A percentile compares a stretch with the other conserved stretches of the same genome.
Conservation (phyloP, 1,140 invertebrate genomes). For the Drosophila guanche region DNA sequence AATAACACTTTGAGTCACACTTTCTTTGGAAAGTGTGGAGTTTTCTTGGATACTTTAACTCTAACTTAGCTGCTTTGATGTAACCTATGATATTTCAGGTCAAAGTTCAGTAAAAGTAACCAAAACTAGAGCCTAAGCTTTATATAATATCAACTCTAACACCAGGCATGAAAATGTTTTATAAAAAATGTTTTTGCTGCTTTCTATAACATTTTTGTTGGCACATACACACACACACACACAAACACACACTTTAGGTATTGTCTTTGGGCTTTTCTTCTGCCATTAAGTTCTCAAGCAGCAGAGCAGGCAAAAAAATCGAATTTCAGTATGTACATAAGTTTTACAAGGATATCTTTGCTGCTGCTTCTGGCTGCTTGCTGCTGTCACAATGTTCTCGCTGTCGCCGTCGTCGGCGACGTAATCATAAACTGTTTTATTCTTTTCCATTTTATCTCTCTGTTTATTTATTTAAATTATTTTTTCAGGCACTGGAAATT, state of each 20-base stretch:
- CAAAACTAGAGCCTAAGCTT: too few relatives aligned
- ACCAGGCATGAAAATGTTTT: too few relatives aligned
- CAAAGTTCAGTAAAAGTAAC: too few relatives aligned
- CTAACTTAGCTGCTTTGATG: too few relatives aligned
- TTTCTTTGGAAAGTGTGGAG: too few relatives aligned
- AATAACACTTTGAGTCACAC: too few relatives aligned
- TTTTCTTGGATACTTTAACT: background rate
- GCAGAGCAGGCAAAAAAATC: slow-evolving; percentile 57
- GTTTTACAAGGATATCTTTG: slow-evolving; percentile 67
- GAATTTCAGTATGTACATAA: slow-evolving; percentile 75
- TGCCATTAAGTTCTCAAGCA: background rate
- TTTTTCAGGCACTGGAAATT: slow-evolving; percentile 10
- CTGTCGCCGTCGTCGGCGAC: slow-evolving; percentile 36
- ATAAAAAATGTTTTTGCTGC: too few relatives aligned
- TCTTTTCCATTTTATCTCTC: slow-evolving; percentile 1
- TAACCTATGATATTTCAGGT: too few relatives aligned
- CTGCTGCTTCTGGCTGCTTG: slow-evolving; percentile 21
- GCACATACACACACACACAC: too few relatives aligned
- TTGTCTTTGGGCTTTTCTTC: slow-evolving; percentile 1
- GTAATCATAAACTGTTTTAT: slow-evolving; percentile 38
- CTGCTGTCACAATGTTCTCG: slow-evolving; percentile 55
- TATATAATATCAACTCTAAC: too few relatives aligned
- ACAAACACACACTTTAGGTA: too few relatives aligned
- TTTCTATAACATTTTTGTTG: background rate
- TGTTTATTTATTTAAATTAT: slow-evolving; percentile 12